Base-by-base conservation (phyloP, 2,888 invertebrate species). In the Heliconius cydno region DNA sequence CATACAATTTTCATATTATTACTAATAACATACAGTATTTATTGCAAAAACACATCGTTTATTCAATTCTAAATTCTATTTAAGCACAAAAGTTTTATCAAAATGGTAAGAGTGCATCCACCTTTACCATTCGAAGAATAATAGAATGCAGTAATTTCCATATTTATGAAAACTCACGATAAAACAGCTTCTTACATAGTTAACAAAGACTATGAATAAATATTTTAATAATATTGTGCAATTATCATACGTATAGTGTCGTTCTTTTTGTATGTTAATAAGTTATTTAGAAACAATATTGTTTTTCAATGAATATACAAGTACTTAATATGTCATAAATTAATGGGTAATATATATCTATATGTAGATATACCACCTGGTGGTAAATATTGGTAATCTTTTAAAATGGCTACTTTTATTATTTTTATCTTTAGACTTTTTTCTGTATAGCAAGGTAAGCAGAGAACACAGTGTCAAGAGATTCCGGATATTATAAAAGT, bases 151-250 rank as follows among this genome's bases (percentile, higher is more conserved):
- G 72, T 28, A 71, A 83, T 82, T 80, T 79, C 80, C 82, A 84
- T 82, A 83, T 82, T 82, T 82, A 83, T 84, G 81, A 82, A 82
- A 83, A 81, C 57, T 68, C 6, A 72, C 76, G 79, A 81, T 79
- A 82, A 76, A 79, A 79, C 76, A 70, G 77, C 79, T 68, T 79
- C 65, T 80, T 77, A 80, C 79, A 80, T 80, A 77, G 78, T 79
- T 80, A 78, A 76, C 65, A 79, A 76, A 68, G 65, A 52, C 70
- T 57, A 74, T 74, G 68, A 79, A 81, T 76, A 80, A 73, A 78
- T 78, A 80, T 78, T 75, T 57, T 66, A 70, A 66, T 77, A 63
- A 66, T 6, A 70, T 66, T 71, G 65, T 38, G 52, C 77, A 70
- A 73, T 68, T 77, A 71, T 75, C 63, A 63, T 75, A 67, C 57